phyloP scores from a whole-genome alignment of 2,113 vertebrate species.

The Arenaria interpres region DNA sequence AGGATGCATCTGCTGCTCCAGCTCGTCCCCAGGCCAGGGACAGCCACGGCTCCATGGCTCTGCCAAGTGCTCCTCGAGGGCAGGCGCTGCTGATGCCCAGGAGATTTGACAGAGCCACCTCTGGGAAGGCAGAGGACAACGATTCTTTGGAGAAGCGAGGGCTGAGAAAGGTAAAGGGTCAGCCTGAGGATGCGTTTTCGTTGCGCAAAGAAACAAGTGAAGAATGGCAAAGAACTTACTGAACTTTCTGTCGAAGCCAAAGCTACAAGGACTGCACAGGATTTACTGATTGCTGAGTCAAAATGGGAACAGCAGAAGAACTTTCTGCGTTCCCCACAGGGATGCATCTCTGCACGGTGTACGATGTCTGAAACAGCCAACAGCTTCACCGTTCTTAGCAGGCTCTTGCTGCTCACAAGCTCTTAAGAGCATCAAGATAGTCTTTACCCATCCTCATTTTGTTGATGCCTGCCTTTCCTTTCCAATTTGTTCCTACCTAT shows the following conservation, averaged over 20 bases:
- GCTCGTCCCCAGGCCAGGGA: background rate
- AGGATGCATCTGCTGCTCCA: fast-evolving
- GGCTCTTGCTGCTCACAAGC: background rate
- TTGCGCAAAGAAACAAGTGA: background rate
- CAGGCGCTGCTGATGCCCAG: background rate
- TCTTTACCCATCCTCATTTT: background rate
- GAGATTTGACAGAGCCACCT: background rate
- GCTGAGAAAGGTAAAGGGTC: background rate
- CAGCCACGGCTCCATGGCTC: fast-evolving
- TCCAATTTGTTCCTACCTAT: background rate
- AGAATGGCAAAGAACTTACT: no score
- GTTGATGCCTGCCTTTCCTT: background rate
- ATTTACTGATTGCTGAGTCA: background rate
- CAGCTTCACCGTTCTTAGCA: background rate
- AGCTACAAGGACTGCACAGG: background rate
- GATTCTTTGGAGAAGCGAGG: background rate
- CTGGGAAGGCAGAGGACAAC: background rate
- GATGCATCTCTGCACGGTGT: background rate
- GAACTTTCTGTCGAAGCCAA: background rate
- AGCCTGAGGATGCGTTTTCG: background rate
- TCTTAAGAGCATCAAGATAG: background rate
- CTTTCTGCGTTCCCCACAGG: background rate
- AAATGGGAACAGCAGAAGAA: background rate
- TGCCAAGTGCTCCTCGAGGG: background rate
- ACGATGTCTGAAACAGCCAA: fast-evolving